Evolutionary conservation across 2,113 vertebrate genomes (phyloP).

Genomic region (Pluvialis apricaria): DNA sequence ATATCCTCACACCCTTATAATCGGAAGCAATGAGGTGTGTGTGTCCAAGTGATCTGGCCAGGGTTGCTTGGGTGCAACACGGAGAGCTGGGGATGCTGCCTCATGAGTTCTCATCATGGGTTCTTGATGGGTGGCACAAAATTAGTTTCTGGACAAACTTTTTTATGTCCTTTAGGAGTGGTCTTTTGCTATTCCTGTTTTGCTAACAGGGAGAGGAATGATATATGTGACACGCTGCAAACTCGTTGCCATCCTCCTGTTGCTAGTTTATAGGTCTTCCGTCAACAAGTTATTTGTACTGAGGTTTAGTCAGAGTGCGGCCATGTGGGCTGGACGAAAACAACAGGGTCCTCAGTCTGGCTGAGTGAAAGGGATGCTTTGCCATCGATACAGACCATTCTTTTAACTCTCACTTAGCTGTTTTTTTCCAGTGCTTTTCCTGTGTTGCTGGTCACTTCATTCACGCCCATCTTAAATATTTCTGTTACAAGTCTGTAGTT

Average conservation of each 20-base stretch:
- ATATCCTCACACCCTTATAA: background rate
- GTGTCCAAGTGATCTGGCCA: background rate
- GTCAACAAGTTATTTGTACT: background rate
- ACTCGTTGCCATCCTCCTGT: background rate
- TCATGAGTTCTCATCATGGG: background rate
- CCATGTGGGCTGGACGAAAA: background rate
- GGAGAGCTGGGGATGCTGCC: background rate
- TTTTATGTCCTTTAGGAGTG: background rate
- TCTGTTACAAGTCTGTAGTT: background rate
- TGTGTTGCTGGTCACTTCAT: background rate
- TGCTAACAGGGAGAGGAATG: background rate
- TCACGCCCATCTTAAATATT: background rate
- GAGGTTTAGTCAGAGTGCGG: background rate
- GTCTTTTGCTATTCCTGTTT: background rate
- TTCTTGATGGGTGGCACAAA: background rate
- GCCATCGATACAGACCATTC: background rate
- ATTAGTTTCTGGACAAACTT: background rate
- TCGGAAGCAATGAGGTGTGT: background rate
- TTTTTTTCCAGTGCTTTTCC: background rate
- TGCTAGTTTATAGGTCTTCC: background rate
- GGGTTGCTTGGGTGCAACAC: background rate
- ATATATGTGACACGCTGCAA: background rate
- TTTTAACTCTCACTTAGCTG: background rate
- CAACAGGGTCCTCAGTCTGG: background rate
- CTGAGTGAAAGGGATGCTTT: background rate